Evolutionary conservation across 2,797 vertebrate genomes (phyloP).

Genomic region (Xenentodon cancila): DNA sequence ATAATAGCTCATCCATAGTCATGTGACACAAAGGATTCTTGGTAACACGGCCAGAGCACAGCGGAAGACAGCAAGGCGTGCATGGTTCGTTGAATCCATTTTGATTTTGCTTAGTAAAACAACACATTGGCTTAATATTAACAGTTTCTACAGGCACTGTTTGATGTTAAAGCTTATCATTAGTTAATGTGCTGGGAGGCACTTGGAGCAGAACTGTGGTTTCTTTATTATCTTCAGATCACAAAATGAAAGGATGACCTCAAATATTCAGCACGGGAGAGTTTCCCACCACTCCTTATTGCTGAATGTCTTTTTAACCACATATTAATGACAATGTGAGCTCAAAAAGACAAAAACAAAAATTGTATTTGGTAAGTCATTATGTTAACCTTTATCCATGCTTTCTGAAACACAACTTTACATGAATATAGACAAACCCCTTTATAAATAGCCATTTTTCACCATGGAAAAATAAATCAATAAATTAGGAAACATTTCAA

Average conservation of each 20-base stretch:
- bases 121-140: constrained; percentile 26
- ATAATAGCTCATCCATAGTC: constrained; percentile 62
- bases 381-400: too few relatives aligned
- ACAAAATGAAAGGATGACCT: constrained; percentile 25
- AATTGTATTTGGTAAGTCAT: too few relatives aligned
- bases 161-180: constrained; percentile 37
- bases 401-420: too few relatives aligned
- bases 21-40: constrained; percentile 63
- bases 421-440: too few relatives aligned
- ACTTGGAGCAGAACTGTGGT: constrained; percentile 24
- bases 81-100: constrained; percentile 26
- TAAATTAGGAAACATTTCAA: too few relatives aligned
- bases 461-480: too few relatives aligned
- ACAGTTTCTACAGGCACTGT: constrained; percentile 18
- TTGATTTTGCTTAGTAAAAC: constrained; percentile 24
- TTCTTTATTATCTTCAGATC: constrained; percentile 20
- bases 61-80: constrained; percentile 24
- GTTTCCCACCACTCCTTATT: constrained; percentile 7
- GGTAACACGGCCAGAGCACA: constrained; percentile 41
- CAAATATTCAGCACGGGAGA: constrained; percentile 11
- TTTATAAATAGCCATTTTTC: too few relatives aligned
- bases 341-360: not conserved
- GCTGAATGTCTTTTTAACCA: constrained; percentile 7
- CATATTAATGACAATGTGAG: not conserved
- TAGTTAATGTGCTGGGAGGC: constrained; percentile 30